phyloP scores from a whole-genome alignment of 1,140 invertebrate species.

The Lysiphlebus fabarum region DNA sequence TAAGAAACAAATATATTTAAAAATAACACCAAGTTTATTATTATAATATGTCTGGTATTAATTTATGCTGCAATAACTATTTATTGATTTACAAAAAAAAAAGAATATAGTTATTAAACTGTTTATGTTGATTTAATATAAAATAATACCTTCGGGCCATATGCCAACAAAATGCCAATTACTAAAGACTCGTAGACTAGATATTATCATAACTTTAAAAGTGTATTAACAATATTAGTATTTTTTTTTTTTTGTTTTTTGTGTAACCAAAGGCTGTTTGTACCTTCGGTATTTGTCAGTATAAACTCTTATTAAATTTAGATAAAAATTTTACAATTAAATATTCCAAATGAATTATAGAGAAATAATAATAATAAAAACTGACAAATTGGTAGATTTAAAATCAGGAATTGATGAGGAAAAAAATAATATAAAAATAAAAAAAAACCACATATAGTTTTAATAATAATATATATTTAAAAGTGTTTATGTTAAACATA shows the following conservation, averaged over 20 bases:
- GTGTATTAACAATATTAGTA: slow-evolving; percentile 34
- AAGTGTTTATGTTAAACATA: too few relatives aligned
- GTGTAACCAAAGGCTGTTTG: slow-evolving; percentile 38
- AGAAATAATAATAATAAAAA: slow-evolving; percentile 3
- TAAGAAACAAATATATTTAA: too few relatives aligned
- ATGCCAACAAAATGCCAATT: slow-evolving; percentile 49
- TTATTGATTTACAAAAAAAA: slow-evolving; percentile 17
- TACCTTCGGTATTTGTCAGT: slow-evolving; percentile 23
- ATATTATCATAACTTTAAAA: slow-evolving; percentile 28
- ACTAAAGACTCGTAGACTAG: slow-evolving; percentile 47
- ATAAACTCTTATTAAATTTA: not conserved
- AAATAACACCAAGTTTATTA: too few relatives aligned
- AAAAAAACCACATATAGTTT: too few relatives aligned
- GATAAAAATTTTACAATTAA: slow-evolving; percentile 21
- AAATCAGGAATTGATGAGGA: too few relatives aligned
- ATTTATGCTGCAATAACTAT: too few relatives aligned
- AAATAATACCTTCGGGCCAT: slow-evolving; percentile 39
- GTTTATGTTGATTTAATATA: not conserved
- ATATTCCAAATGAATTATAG: slow-evolving; percentile 20
- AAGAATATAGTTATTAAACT: slow-evolving; percentile 17
- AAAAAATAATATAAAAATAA: too few relatives aligned
- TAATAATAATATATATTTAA: too few relatives aligned
- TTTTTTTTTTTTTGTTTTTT: slow-evolving; percentile 25
- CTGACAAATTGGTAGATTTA: too few relatives aligned
- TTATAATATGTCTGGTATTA: too few relatives aligned